Evolutionary conservation across 2,888 invertebrate species (phyloP).

Genomic region (Cinara cedri): DNA sequence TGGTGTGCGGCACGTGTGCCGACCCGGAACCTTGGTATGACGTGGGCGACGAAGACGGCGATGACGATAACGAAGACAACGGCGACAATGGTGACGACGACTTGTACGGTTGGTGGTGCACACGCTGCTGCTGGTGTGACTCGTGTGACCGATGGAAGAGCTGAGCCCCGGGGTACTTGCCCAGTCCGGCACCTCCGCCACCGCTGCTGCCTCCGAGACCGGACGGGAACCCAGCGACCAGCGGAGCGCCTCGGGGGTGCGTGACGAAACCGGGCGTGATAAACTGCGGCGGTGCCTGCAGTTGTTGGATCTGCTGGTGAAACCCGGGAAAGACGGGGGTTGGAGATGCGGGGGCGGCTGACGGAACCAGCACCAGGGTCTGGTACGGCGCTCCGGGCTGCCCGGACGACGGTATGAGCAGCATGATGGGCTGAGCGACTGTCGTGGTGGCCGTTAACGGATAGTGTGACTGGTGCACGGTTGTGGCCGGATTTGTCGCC

Average conservation of each 20-base stretch:
- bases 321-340: not conserved
- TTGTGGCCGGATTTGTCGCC: not conserved
- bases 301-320: conserved; percentile 24
- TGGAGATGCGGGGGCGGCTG: not conserved
- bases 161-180: conserved; percentile 22
- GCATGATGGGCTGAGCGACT: conserved; percentile 37
- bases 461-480: conserved; percentile 3
- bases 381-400: conserved; percentile 55
- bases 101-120: conserved; percentile 5
- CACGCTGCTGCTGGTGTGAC: not conserved
- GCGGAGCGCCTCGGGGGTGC: not conserved
- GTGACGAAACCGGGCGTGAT: conserved; percentile 17
- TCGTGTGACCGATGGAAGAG: conserved; percentile 46
- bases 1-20: conserved; percentile 22
- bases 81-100: not conserved
- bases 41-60: not conserved
- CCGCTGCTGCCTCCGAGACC: not conserved
- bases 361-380: conserved; percentile 52
- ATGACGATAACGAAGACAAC: not conserved
- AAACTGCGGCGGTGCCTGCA: not conserved
- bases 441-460: not conserved
- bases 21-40: conserved; percentile 39
- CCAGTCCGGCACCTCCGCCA: not conserved
- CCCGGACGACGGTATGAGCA: conserved; percentile 56
- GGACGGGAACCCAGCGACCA: conserved; percentile 9